Conservation (phyloP, 2,797 vertebrate genomes). For the Anguilla obscura region DNA sequence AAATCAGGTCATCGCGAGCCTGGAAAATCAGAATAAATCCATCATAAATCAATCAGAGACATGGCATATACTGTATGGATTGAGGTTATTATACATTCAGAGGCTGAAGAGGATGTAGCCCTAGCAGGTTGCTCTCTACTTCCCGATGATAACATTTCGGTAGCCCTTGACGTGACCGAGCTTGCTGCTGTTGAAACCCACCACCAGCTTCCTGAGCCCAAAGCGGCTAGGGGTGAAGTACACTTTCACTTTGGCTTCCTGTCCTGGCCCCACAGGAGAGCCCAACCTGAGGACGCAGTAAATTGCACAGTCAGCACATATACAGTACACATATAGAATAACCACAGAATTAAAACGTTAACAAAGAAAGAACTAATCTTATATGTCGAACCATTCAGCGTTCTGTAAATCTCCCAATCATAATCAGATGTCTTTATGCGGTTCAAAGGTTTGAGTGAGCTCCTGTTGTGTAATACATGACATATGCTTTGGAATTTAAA, state of each 20-base stretch:
- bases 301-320: constrained; percentile 49
- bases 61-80: not conserved
- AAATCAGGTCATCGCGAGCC: too few species aligned
- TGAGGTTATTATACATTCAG: constrained; percentile 8
- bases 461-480: not conserved
- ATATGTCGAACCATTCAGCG: not conserved
- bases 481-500: not conserved
- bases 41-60: too few species aligned
- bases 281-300: constrained; percentile 61
- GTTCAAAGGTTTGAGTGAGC: not conserved
- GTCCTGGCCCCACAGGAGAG: constrained; percentile 69
- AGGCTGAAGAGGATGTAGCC: not conserved
- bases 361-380: not conserved
- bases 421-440: not conserved
- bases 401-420: not conserved
- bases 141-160: constrained; percentile 71
- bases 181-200: constrained; percentile 82
- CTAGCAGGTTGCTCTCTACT: constrained; percentile 20
- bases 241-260: constrained; percentile 70
- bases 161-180: constrained; percentile 79
- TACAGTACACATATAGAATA: not conserved
- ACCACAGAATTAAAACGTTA: not conserved
- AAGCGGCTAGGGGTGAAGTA: constrained; percentile 66
- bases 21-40: too few species aligned
- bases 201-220: constrained; percentile 76